Percentiles rank a stretch among this genome's conserved stretches.
phyloP scores from a whole-genome alignment of 2,888 invertebrate species.

The Toxonevra muliebris region DNA sequence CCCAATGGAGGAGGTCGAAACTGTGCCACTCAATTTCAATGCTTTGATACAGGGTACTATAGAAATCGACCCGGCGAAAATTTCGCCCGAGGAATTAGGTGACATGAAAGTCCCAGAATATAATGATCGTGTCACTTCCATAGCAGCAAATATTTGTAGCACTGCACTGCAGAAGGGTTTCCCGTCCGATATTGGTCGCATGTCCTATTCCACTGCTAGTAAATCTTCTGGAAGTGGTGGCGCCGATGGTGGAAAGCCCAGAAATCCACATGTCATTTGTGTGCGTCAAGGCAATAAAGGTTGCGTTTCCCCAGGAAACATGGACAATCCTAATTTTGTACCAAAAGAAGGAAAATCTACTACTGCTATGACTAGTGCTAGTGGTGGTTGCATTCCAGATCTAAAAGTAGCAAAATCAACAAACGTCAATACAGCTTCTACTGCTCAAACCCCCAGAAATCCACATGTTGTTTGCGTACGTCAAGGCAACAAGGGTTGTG shows the following conservation, averaged over 20 bases:
- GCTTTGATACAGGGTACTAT: conserved; percentile 52
- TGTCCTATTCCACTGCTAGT: conserved; percentile 30
- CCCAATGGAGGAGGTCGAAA: conserved; percentile 9
- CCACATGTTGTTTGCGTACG: conserved; percentile 39
- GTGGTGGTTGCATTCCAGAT: neutral
- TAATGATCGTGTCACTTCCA: conserved; percentile 52
- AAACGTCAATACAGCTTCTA: neutral
- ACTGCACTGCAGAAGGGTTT: conserved; percentile 50
- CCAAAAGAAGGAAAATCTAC: neutral
- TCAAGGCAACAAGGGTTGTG: conserved; percentile 38
- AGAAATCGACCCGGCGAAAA: conserved; percentile 48
- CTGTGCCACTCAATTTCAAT: conserved; percentile 51
- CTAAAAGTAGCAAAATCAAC: no score
- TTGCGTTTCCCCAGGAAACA: conserved; percentile 34
- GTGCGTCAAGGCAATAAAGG: conserved; percentile 39
- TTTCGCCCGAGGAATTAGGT: conserved; percentile 39
- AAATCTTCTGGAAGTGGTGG: neutral
- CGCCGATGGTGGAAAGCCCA: conserved; percentile 6
- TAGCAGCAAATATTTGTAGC: conserved; percentile 56
- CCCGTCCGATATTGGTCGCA: conserved; percentile 33
- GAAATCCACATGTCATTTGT: conserved; percentile 36
- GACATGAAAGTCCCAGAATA: conserved; percentile 44
- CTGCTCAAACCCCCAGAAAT: conserved; percentile 3
- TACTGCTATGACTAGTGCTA: neutral
- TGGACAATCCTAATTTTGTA: conserved; percentile 26